These are phyloP conservation scores for Malacoraja senta DNA, from an alignment of 2,797 vertebrate species.

Conservation along the genomic window DNA sequence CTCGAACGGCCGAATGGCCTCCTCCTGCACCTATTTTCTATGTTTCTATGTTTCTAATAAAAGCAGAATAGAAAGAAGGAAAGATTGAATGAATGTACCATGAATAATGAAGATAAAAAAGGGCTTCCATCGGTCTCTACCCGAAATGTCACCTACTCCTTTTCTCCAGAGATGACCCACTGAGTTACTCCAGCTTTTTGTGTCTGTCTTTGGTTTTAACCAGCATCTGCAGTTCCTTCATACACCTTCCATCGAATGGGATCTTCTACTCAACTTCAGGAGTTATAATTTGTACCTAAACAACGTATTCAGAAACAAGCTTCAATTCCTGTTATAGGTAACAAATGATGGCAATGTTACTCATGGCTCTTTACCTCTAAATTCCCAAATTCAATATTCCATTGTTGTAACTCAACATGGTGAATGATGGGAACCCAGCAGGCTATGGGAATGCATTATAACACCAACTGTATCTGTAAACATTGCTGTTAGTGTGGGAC, in stretches of 20 bases:
- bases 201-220: too few relatives aligned
- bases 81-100: neutral
- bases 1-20: too few relatives aligned
- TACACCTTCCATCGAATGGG: neutral
- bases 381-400: neutral
- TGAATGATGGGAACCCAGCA: neutral
- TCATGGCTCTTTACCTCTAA: neutral
- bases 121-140: neutral
- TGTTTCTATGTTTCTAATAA: too few relatives aligned
- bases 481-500: neutral
- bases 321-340: neutral
- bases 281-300: neutral
- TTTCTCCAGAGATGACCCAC: too few relatives aligned
- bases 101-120: neutral
- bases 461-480: neutral
- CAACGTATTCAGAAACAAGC: neutral
- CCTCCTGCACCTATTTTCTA: too few relatives aligned
- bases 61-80: neutral
- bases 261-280: neutral
- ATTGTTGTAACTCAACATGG: neutral
- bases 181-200: too few relatives aligned
- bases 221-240: too few relatives aligned
- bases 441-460: neutral
- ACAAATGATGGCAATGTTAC: neutral
- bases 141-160: too few relatives aligned